phyloP scores from a whole-genome alignment of 2,888 invertebrate genomes.

The Nephrotoma appendiculata region DNA sequence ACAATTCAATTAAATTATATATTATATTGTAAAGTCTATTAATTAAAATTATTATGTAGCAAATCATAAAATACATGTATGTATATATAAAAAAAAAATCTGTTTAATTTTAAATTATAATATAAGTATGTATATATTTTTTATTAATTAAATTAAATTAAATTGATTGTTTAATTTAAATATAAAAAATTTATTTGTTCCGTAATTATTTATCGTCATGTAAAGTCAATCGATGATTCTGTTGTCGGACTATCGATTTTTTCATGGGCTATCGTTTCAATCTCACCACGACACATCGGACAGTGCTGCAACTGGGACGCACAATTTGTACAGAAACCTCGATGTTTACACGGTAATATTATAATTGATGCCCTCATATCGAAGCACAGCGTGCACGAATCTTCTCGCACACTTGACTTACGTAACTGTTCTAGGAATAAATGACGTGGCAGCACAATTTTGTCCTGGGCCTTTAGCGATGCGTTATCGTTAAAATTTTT shows the following conservation, averaged over 20 bases:
- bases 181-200: not conserved
- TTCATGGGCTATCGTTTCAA: conserved; percentile 18
- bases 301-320: conserved; percentile 65
- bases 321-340: conserved; percentile 75
- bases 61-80: not conserved
- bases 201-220: not conserved
- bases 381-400: conserved; percentile 78
- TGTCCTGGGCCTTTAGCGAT: conserved; percentile 57
- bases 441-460: conserved; percentile 62
- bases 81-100: not conserved
- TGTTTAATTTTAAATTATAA: not conserved
- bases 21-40: not conserved
- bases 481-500: conserved; percentile 66
- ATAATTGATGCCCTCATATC: conserved; percentile 61
- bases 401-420: conserved; percentile 59
- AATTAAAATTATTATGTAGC: not conserved
- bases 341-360: conserved; percentile 69
- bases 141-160: not conserved
- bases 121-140: not conserved
- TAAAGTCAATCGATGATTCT: not conserved
- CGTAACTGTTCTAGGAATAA: conserved; percentile 60
- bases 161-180: not conserved
- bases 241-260: not conserved
- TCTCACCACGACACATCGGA: conserved; percentile 62
- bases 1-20: not conserved